Conservation (phyloP, 1,140 invertebrate genomes). For the Ips nitidus region DNA sequence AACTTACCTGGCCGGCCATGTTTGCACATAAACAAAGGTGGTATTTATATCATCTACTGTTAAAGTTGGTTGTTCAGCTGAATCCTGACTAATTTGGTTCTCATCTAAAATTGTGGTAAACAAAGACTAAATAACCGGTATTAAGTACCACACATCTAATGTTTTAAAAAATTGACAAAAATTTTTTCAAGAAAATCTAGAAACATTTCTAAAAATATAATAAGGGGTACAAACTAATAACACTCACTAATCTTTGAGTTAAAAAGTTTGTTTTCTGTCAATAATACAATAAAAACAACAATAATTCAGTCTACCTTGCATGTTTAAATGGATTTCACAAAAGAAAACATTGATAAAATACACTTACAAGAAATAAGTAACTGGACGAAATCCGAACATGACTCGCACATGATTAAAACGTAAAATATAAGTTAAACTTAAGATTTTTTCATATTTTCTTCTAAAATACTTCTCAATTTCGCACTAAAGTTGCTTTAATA, state of each 20-base stretch:
- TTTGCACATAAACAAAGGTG: slow-evolving; percentile 50
- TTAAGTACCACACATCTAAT: background rate
- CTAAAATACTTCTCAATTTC: too few species aligned
- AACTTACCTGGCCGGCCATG: slow-evolving; percentile 50
- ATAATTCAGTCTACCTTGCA: background rate
- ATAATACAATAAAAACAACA: background rate
- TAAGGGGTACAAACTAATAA: background rate
- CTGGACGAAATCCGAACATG: slow-evolving; percentile 76
- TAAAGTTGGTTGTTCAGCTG: slow-evolving; percentile 47
- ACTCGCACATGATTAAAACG: slow-evolving; percentile 67
- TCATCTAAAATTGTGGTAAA: slow-evolving; percentile 48
- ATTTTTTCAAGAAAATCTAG: background rate
- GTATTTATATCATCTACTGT: slow-evolving; percentile 48
- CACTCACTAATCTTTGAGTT: background rate
- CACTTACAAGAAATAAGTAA: slow-evolving; percentile 75
- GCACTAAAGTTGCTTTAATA: too few species aligned
- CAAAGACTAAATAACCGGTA: background rate
- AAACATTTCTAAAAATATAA: background rate
- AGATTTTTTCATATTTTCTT: background rate
- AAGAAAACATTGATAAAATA: slow-evolving; percentile 42
- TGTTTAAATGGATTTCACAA: background rate
- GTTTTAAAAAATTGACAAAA: background rate
- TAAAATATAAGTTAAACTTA: background rate
- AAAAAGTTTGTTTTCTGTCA: background rate
- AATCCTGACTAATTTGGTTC: slow-evolving; percentile 47